A percentile compares a stretch with the other conserved stretches of the same genome.
These are phyloP conservation scores for Zoanthus gigantus DNA, from an alignment of 92 coral and sea anemone genomes.

Conservation along the genomic window DNA sequence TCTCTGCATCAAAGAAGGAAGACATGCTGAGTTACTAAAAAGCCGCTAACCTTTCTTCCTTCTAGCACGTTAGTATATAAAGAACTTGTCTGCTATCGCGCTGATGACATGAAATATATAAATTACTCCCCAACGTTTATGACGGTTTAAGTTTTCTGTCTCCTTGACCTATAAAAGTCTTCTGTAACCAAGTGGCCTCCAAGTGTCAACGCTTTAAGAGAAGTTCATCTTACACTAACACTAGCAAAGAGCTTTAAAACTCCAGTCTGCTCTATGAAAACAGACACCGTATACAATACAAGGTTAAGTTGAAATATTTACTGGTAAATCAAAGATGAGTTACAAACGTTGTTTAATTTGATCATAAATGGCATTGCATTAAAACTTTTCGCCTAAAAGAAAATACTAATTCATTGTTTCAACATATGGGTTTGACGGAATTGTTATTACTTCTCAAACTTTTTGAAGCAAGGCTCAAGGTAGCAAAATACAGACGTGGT, in stretches of 20 bases:
- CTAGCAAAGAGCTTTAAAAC: not conserved
- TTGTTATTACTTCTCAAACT: no score
- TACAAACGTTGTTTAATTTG: no score
- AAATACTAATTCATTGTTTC: no score
- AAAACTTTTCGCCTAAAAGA: no score
- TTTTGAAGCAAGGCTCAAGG: no score
- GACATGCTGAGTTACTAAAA: not conserved
- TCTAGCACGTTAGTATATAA: conserved; percentile 10
- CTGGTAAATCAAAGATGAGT: no score
- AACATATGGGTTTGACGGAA: no score
- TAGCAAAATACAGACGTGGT: no score
- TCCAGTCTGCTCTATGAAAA: no score
- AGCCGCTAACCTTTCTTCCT: not conserved
- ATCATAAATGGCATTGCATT: no score
- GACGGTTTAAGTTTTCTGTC: conserved; percentile 4
- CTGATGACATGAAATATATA: conserved; percentile 34
- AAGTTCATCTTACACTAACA: not conserved
- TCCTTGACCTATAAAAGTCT: conserved; percentile 23
- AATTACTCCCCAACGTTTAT: conserved; percentile 47
- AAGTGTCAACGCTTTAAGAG: conserved; percentile 23
- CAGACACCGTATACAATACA: no score
- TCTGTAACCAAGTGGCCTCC: conserved; percentile 31
- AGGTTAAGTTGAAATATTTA: no score
- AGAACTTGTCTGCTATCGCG: conserved; percentile 20
- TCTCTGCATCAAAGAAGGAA: not conserved